These are phyloP conservation scores for Tenebrosternarchus preto DNA, from an alignment of 2,113 vertebrate genomes.

Conservation along the genomic window DNA sequence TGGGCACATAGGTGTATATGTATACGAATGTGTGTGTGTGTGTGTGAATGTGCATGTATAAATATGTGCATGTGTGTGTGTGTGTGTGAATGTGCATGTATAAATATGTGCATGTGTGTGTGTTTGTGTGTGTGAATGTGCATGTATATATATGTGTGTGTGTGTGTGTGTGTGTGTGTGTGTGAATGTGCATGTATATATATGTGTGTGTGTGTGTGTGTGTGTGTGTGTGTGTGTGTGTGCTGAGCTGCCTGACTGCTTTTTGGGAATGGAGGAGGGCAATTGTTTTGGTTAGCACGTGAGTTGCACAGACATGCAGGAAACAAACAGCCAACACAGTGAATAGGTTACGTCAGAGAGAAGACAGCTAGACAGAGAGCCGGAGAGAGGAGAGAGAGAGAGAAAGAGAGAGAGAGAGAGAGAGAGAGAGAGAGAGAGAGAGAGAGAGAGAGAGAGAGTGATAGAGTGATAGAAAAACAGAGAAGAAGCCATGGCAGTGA, in stretches of 20 bases:
- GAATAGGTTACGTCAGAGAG: constrained; percentile 19
- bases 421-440: not conserved
- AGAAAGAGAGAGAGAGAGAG: constrained; percentile 16
- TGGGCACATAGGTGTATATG: constrained; percentile 14
- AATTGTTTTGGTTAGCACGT: constrained; percentile 18
- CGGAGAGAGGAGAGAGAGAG: constrained; percentile 9
- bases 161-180: not conserved
- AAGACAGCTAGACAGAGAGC: not conserved
- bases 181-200: not conserved
- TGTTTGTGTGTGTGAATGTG: not conserved
- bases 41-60: not conserved
- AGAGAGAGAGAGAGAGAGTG: not conserved
- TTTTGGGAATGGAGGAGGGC: constrained; percentile 13
- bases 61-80: constrained; percentile 5
- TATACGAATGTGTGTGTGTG: constrained; percentile 1
- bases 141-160: not conserved
- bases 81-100: not conserved
- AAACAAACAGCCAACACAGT: constrained; percentile 22
- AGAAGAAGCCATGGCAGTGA: not conserved
- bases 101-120: not conserved
- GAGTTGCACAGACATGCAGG: not conserved
- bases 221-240: not conserved
- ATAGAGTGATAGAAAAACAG: not conserved
- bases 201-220: not conserved
- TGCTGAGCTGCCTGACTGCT: constrained; percentile 18